Evolutionary conservation across 2,888 invertebrate species (phyloP).

Genomic region (Troides helena): DNA sequence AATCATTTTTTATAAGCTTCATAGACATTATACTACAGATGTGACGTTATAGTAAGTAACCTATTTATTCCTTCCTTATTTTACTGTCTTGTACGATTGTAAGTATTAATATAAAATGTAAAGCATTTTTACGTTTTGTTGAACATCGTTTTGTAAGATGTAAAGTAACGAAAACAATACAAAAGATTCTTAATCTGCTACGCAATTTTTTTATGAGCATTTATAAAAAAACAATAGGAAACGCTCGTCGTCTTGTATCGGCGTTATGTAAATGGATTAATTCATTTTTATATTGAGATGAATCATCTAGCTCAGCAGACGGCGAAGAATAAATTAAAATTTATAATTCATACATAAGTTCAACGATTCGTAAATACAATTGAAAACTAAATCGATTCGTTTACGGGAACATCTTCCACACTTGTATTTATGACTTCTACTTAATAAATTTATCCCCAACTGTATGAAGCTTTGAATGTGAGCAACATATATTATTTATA

Average conservation of each 20-base stretch:
- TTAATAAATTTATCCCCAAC: too few relatives aligned
- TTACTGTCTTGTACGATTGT: not conserved
- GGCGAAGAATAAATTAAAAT: constrained; percentile 16
- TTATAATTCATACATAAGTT: not conserved
- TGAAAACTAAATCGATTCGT: not conserved
- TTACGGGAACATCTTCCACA: too few relatives aligned
- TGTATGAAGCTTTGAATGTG: too few relatives aligned
- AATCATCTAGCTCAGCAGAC: constrained; percentile 16
- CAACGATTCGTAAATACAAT: constrained; percentile 1
- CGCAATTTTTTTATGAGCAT: not conserved
- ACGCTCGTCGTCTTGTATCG: constrained; percentile 14
- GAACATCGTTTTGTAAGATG: not conserved
- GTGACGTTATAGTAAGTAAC: too few relatives aligned
- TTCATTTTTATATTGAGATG: constrained; percentile 21
- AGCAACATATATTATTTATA: too few relatives aligned
- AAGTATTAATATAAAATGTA: not conserved
- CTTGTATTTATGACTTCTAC: too few relatives aligned
- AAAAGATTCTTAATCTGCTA: not conserved
- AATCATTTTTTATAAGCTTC: too few relatives aligned
- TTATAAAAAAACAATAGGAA: constrained; percentile 15
- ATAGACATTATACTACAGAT: too few relatives aligned
- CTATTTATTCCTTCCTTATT: too few relatives aligned
- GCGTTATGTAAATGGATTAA: constrained; percentile 19
- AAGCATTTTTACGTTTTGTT: not conserved
- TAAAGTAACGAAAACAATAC: constrained; percentile 7